Evolutionary conservation across 2,113 vertebrate genomes (phyloP).

Genomic region (Callionymus lyra): DNA sequence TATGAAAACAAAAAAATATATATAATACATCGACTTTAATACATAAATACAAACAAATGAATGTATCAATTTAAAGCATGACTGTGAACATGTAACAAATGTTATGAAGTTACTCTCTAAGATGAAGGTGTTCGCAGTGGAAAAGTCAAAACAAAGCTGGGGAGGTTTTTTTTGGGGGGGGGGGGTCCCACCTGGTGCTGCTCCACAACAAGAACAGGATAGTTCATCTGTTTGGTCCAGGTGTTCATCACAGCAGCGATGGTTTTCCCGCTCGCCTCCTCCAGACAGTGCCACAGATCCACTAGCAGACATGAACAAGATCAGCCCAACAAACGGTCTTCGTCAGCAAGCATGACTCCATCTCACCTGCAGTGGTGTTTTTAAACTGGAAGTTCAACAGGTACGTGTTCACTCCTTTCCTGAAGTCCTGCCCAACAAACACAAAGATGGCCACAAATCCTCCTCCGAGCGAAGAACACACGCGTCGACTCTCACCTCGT

Average conservation of each 20-base stretch:
- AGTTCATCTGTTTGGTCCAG: slow-evolving; percentile 99
- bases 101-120: no score
- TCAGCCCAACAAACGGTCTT: neutral
- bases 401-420: slow-evolving; percentile 97
- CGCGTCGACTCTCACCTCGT: slow-evolving; percentile 71
- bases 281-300: slow-evolving; percentile 95
- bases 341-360: no score
- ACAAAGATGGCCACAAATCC: slow-evolving; percentile 2
- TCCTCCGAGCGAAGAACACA: fast-evolving
- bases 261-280: slow-evolving; percentile 89
- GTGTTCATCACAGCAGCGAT: slow-evolving; percentile 92
- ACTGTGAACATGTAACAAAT: no score
- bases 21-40: no score
- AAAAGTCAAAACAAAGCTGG: neutral
- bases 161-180: neutral
- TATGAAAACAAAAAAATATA: no score
- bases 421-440: slow-evolving; percentile 83
- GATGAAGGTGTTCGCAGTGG: no score
- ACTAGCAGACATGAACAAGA: slow-evolving; percentile 43
- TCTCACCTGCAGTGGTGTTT: slow-evolving; percentile 91
- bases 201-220: slow-evolving; percentile 89
- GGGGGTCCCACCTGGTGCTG: slow-evolving; percentile 77
- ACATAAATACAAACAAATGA: no score
- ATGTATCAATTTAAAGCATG: no score
- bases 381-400: slow-evolving; percentile 93